Evolutionary conservation across 30 jellyfish, hydroid and myxozoan species (phyloP), one percentile per base, ranked within the genome.

Genomic region (Rhopilema esculentum): DNA sequence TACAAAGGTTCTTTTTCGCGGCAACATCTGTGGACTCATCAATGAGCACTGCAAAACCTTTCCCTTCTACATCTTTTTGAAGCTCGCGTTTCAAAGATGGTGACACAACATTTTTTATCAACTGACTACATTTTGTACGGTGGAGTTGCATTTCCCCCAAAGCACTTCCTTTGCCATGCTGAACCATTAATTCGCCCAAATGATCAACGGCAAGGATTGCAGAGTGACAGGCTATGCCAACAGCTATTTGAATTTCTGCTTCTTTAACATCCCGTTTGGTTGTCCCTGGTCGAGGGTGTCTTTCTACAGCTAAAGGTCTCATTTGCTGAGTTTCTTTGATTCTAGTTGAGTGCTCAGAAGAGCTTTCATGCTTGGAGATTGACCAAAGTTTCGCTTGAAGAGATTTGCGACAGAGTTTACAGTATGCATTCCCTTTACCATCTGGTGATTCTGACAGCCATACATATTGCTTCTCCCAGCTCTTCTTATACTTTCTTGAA

Each of bases 121-220:
- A 48, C 77, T 69, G 72, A 51, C 57, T 90, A 72, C 91, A 82
- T 33, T 89, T 89, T 40, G 79, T 89, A 18, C 95, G 80, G 66
- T 89, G 95, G 84, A 89, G 85, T 29, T 72, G 70, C 21, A 73
- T 72, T 4, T 89, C 71, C 20, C 79, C 91, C 49, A 64, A n/a
- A 21, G 32, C 61, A 48, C 97, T 72, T 24, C 91, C 96, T 27
- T 72, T 57, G 76, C 88, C 91, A 75, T 75, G 80, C 31, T 26
- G 65, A 18, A 26, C 83, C 68, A 90, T 71, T 57, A 90, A 31
- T 74, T 90, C 97, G n/a, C 94, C 84, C 31, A 83, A 32, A 77
- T 83, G 96, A 49, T 83, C 97, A 63, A 90, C 91, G 31, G 95
- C 87, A 27, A 72, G 71, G 79, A 89, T 66, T 4, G 97, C 95